Conservation (phyloP, 1,140 invertebrate genomes). For the Sycophaga agraensis region DNA sequence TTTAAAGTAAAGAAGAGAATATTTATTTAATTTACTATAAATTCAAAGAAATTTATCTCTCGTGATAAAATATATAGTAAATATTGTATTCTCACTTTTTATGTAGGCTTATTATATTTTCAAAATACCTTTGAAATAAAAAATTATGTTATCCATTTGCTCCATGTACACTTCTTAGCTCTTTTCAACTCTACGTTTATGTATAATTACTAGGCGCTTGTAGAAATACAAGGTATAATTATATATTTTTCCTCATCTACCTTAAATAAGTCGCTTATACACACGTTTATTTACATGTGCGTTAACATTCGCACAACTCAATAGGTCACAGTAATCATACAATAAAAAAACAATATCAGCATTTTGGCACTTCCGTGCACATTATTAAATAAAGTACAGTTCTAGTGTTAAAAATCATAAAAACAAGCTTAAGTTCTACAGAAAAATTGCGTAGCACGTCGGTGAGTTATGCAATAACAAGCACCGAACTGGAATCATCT, state of each 20-base stretch:
- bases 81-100: too few relatives aligned
- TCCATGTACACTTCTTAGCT: background rate
- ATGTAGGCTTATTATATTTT: too few relatives aligned
- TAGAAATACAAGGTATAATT: conserved; percentile 19
- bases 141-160: conserved; percentile 2
- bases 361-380: background rate
- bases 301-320: conserved; percentile 10
- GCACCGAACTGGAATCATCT: conserved; percentile 13
- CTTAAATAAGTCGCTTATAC: conserved; percentile 30
- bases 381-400: background rate
- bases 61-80: too few relatives aligned
- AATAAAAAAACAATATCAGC: conserved; percentile 13
- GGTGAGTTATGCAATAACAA: background rate
- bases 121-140: background rate
- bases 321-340: conserved; percentile 9
- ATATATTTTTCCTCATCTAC: conserved; percentile 15
- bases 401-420: background rate
- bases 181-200: background rate
- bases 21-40: too few relatives aligned
- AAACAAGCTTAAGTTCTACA: background rate
- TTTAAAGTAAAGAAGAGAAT: too few relatives aligned
- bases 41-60: too few relatives aligned
- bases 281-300: conserved; percentile 25
- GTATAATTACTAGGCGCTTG: conserved; percentile 9
- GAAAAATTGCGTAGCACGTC: conserved; percentile 5